Evolutionary conservation across 2,113 vertebrate species (phyloP), one percentile per base, ranked within the genome.

Genomic region (Arenaria interpres): DNA sequence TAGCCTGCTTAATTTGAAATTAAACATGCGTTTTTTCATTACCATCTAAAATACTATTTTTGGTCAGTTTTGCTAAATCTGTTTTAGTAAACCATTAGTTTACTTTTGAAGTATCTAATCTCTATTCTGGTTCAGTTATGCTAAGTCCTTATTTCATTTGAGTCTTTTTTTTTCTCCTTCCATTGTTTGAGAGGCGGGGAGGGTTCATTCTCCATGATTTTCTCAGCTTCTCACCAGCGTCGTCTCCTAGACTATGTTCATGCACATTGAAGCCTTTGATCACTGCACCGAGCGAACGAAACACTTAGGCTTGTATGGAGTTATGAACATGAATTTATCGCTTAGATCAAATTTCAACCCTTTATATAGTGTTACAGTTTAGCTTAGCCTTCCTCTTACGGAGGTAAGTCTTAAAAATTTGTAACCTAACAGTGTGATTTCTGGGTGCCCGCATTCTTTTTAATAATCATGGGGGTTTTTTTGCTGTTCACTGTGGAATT

Each of bases 231-330:
- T 85, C 45, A 39, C 71, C 45, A n/a, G 22, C 64, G 45, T 89
- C 3, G 0, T 68, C 59, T 85, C 43, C 39, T 66, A 10, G 79
- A 20, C 16, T 30, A 32, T 30, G 12, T 85, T 93, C 69, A 7
- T 77, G 63, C 75, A 69, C 51, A 9, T 78, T 46, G 46, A 50
- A 75, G 64, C 68, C 85, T 94, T 95, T 94, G 90, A 86, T 93
- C 35, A 1, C 56, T 82, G 15, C 63, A 53, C 30, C 3, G 22
- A 57, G 48, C 72, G 85, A 95, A 72, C 0, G 10, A 33, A 89
- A 81, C 51, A 35, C 69, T 60, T 75, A 37, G 64, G 30, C 74
- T 75, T 85, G 87, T 81, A 35, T 68, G 66, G 86, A 78, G 53
- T 27, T 59, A 35, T 17, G 72, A 84, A 78, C 28, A 10, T 50